Conservation (phyloP, 2,888 invertebrate species). For the Idaea dimidiata region DNA sequence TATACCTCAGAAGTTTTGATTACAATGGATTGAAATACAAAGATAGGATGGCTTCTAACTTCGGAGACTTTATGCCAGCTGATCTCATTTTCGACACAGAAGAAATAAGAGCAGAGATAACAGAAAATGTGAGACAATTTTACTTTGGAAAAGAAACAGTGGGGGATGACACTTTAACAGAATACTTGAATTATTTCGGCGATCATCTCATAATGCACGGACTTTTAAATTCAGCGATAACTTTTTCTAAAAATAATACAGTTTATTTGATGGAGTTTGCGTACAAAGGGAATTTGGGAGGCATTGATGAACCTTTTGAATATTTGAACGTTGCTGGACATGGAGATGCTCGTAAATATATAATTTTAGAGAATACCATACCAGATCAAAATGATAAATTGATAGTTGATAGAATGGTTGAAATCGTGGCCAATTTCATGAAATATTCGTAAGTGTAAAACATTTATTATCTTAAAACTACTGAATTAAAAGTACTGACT, state of each 20-base stretch:
- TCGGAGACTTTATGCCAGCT: constrained; percentile 38
- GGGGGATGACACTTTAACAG: constrained; percentile 24
- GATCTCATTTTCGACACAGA: constrained; percentile 37
- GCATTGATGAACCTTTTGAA: constrained; percentile 29
- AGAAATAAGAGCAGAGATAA: constrained; percentile 24
- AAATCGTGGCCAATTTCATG: constrained; percentile 36
- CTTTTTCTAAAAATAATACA: constrained; percentile 27
- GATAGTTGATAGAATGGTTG: constrained; percentile 32
- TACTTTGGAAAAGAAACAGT: constrained; percentile 38
- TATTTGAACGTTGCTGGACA: constrained; percentile 35
- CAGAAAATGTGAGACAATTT: constrained; percentile 31
- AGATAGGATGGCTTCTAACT: constrained; percentile 36
- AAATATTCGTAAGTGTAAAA: constrained; percentile 37
- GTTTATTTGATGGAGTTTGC: constrained; percentile 44
- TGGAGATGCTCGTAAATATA: constrained; percentile 37
- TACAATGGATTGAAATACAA: constrained; percentile 36
- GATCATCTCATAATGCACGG: constrained; percentile 34
- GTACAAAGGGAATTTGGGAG: constrained; percentile 36
- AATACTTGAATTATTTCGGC: constrained; percentile 40
- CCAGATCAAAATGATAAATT: constrained; percentile 24
- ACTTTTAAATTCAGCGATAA: constrained; percentile 32
- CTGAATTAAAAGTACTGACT: not conserved
- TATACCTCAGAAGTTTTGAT: constrained; percentile 34
- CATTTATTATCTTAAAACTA: constrained; percentile 3
- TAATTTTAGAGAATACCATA: constrained; percentile 28